Evolutionary conservation across 2,797 vertebrate genomes (phyloP).

Genomic region (Macroramphosus scolopax): DNA sequence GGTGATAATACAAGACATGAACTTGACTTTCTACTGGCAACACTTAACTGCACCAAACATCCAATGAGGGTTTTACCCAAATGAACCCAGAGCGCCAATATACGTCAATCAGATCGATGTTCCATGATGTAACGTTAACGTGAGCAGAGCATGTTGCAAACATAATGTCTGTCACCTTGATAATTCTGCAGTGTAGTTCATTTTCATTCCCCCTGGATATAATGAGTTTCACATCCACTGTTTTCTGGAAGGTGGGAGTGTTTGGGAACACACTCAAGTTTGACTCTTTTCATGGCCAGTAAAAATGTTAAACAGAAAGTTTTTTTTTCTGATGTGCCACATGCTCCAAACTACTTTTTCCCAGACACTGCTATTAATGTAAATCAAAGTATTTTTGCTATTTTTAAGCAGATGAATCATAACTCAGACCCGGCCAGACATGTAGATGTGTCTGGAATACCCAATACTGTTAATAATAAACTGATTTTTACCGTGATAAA

Average conservation of each 20-base stretch:
- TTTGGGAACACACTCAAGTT: conserved; percentile 61
- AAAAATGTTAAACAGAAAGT: conserved; percentile 65
- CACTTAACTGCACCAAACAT: conserved; percentile 15
- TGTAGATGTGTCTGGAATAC: conserved; percentile 14
- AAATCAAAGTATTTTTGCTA: conserved; percentile 41
- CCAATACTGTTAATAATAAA: conserved; percentile 5
- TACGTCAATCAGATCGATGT: conserved; percentile 57
- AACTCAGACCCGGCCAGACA: conserved; percentile 29
- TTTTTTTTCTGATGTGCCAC: conserved; percentile 46
- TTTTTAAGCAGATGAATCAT: conserved; percentile 35
- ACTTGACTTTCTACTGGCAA: conserved; percentile 41
- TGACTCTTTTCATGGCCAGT: conserved; percentile 45
- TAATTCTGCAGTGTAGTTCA: conserved; percentile 62
- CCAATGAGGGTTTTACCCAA: conserved; percentile 34
- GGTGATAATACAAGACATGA: conserved; percentile 54
- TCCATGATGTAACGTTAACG: conserved; percentile 65
- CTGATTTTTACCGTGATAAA: conserved; percentile 36
- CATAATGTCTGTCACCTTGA: conserved; percentile 72
- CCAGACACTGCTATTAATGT: conserved; percentile 37
- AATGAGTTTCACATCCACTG: conserved; percentile 74
- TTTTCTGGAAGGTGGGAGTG: conserved; percentile 66
- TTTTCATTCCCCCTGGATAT: conserved; percentile 70
- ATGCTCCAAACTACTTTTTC: conserved; percentile 50
- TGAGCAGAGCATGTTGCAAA: conserved; percentile 56
- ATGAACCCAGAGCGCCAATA: conserved; percentile 43